Conservation (phyloP, 2,113 vertebrate species). For the Propithecus coquereli region DNA sequence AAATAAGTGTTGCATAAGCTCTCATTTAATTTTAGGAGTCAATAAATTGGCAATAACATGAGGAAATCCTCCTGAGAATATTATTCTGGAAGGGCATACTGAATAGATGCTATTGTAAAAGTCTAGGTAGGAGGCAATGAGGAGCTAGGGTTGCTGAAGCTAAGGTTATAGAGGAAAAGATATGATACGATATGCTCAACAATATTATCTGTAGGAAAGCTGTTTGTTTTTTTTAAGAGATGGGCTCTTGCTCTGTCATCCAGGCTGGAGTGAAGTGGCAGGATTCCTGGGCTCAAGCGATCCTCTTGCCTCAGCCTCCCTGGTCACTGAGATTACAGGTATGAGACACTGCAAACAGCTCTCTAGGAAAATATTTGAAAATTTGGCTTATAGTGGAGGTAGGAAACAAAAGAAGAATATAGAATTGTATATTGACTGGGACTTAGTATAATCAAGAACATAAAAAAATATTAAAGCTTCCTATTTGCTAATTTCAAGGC, state of each 20-base stretch:
- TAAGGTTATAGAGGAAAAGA: not conserved
- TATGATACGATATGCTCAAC: not conserved
- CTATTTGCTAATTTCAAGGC: not conserved
- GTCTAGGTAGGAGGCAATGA: not conserved
- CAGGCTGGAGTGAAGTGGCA: too few species aligned
- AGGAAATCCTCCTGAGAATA: not conserved
- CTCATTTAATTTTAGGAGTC: not conserved
- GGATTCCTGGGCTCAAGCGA: too few species aligned
- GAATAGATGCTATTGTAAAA: not conserved
- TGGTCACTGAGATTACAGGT: too few species aligned
- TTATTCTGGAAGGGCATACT: not conserved
- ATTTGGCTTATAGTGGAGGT: not conserved
- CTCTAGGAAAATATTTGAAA: not conserved
- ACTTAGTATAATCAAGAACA: not conserved
- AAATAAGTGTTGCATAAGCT: not conserved
- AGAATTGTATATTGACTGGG: not conserved
- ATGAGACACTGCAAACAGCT: too few species aligned
- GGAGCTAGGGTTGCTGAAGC: accelerated
- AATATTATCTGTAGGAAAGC: not conserved
- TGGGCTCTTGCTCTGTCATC: too few species aligned
- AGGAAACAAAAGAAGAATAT: not conserved
- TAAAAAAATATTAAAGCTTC: not conserved
- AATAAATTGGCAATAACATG: not conserved
- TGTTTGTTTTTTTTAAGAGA: too few species aligned
- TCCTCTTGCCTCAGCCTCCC: too few species aligned